A percentile compares a stretch with the other conserved stretches of the same genome.
phyloP scores from a whole-genome alignment of 2,113 vertebrate species.

The Ammodytes marinus region DNA sequence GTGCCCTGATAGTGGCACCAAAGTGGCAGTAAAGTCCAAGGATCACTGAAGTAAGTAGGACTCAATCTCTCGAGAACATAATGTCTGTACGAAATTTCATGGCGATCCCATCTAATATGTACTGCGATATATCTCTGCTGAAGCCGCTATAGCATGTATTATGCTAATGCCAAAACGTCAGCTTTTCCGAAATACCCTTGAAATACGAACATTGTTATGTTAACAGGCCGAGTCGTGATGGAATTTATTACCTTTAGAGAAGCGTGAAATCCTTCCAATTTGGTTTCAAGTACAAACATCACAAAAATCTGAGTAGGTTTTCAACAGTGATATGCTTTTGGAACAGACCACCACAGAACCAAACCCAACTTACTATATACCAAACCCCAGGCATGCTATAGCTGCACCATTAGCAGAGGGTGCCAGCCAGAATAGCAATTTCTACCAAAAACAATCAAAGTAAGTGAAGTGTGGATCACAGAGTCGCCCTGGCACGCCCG shows the following conservation, averaged over 20 bases:
- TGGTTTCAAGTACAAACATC: conserved; percentile 30
- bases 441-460: conserved; percentile 73
- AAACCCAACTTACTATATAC: conserved; percentile 19
- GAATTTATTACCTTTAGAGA: conserved; percentile 28
- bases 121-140: background rate
- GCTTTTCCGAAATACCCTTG: background rate
- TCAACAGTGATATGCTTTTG: conserved; percentile 20
- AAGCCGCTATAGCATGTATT: background rate
- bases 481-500: conserved; percentile 56
- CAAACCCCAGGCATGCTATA: conserved; percentile 24
- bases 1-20: background rate
- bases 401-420: conserved; percentile 18
- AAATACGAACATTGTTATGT: conserved; percentile 11
- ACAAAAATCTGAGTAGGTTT: conserved; percentile 35
- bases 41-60: background rate
- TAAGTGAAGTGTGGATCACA: conserved; percentile 65
- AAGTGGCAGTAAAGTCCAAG: background rate
- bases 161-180: background rate
- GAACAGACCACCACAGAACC: conserved; percentile 20
- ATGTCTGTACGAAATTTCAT: background rate
- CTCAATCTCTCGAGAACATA: background rate
- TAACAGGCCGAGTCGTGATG: background rate
- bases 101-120: background rate
- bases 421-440: conserved; percentile 58
- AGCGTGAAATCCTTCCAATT: conserved; percentile 24